phyloP scores from a whole-genome alignment of 92 coral and sea anemone genomes.

The Zoanthus solanderi region DNA sequence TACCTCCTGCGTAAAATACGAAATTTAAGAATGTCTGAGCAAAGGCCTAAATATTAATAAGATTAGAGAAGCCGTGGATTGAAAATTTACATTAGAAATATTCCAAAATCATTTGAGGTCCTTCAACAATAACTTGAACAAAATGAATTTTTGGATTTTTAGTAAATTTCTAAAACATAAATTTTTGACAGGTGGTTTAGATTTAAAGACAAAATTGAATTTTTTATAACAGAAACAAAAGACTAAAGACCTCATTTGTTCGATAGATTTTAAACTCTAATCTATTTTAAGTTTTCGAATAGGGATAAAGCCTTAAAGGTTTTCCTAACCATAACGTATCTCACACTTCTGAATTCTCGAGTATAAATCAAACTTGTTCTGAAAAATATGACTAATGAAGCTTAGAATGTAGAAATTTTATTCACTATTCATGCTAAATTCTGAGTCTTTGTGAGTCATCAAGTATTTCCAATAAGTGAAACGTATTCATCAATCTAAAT shows the following conservation, averaged over 20 bases:
- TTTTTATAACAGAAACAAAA: neutral
- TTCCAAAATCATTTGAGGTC: neutral
- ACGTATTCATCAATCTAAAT: neutral
- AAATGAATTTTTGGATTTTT: slow-evolving; percentile 30
- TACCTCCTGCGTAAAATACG: neutral
- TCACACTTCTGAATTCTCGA: neutral
- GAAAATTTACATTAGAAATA: neutral
- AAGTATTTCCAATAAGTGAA: neutral
- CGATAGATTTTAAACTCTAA: neutral
- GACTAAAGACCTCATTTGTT: neutral
- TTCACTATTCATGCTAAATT: neutral
- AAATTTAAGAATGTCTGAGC: neutral
- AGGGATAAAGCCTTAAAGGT: neutral
- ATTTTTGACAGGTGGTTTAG: slow-evolving; percentile 6
- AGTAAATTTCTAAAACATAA: slow-evolving; percentile 5
- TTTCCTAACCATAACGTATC: neutral
- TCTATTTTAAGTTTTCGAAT: neutral
- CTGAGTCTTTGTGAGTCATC: neutral
- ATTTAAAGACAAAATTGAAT: neutral
- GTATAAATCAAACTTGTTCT: neutral
- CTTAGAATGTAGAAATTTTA: neutral
- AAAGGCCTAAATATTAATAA: neutral
- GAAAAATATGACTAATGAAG: neutral
- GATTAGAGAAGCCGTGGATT: neutral
- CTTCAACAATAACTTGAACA: slow-evolving; percentile 18